phyloP scores from a whole-genome alignment of 2,113 vertebrate species.

The Mastomys natalensis region DNA sequence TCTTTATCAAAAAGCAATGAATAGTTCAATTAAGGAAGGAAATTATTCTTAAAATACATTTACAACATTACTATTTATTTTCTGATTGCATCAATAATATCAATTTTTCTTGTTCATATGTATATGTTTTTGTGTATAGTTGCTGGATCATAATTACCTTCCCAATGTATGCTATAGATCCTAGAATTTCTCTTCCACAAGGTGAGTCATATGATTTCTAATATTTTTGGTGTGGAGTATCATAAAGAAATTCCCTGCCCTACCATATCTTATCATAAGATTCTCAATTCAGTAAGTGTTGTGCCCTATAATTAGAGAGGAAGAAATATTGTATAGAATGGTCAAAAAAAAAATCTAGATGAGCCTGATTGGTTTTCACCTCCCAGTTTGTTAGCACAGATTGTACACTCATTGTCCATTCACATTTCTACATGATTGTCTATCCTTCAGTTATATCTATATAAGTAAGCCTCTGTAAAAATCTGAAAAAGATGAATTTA shows the following conservation, averaged over 20 bases:
- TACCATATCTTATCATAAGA: background rate
- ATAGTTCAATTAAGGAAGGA: background rate
- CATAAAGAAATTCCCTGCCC: background rate
- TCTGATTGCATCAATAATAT: background rate
- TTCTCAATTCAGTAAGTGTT: background rate
- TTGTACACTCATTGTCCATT: background rate
- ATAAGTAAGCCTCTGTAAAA: background rate
- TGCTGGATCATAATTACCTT: background rate
- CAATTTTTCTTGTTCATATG: background rate
- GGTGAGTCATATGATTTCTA: background rate
- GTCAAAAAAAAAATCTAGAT: background rate
- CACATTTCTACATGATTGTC: background rate
- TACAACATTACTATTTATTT: constrained; percentile 29
- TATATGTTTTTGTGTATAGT: background rate
- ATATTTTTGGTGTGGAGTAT: background rate
- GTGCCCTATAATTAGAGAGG: background rate
- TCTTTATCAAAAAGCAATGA: constrained; percentile 43
- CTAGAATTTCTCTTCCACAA: background rate
- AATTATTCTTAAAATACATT: constrained; percentile 30
- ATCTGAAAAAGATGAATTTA: background rate
- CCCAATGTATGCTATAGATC: background rate
- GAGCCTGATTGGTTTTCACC: background rate
- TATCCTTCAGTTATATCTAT: background rate
- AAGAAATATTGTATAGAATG: background rate
- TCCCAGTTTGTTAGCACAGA: background rate